These are phyloP conservation scores for Lytechinus variegatus DNA, from an alignment of 35 echinoderm and acorn worm genomes.

Conservation along the genomic window DNA sequence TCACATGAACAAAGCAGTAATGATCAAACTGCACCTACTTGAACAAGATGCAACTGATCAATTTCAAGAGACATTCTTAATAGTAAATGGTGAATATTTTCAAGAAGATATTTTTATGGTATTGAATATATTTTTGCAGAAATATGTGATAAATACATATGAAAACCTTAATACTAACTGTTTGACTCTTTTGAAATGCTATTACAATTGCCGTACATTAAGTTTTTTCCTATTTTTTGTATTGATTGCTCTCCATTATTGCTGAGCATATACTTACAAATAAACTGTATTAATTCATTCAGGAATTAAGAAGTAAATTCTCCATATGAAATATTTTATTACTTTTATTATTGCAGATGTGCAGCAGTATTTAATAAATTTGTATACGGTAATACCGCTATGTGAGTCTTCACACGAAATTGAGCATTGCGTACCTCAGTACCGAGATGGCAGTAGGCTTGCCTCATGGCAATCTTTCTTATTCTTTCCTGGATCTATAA, in stretches of 20 bases:
- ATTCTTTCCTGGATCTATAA: neutral
- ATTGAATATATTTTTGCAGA: neutral
- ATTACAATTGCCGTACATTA: neutral
- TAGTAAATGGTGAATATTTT: neutral
- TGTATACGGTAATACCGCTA: no score
- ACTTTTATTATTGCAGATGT: neutral
- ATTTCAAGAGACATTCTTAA: neutral
- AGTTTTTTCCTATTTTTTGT: neutral
- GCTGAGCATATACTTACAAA: no score
- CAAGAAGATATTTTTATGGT: neutral
- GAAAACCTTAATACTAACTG: neutral
- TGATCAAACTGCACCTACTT: neutral
- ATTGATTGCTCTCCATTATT: no score
- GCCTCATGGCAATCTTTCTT: neutral
- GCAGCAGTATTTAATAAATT: neutral
- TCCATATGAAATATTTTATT: neutral
- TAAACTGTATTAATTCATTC: no score
- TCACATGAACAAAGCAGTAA: neutral
- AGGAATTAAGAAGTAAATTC: neutral
- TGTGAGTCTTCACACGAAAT: no score
- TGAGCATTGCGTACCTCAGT: neutral
- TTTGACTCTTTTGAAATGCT: neutral
- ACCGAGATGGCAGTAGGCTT: neutral
- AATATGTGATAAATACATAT: neutral
- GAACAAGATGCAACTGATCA: neutral